phyloP scores from a whole-genome alignment of 2,113 vertebrate species.

The Gymnocephalus cernua region DNA sequence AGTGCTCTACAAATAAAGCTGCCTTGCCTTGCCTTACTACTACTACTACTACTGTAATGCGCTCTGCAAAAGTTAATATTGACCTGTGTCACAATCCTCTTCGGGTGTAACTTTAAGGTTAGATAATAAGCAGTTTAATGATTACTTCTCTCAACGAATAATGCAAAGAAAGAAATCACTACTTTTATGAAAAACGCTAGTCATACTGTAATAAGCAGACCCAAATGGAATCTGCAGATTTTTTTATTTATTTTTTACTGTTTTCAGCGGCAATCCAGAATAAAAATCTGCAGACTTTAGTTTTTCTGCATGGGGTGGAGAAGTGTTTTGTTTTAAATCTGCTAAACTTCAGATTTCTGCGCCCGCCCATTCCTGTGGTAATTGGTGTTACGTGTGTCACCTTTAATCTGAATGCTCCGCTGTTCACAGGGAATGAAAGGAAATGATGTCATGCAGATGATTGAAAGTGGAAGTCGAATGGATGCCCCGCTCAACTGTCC shows the following conservation, averaged over 20 bases:
- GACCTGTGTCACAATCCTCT: neutral
- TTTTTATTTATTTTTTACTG: too few relatives aligned
- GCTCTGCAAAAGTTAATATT: neutral
- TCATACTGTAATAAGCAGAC: neutral
- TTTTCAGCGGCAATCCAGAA: too few relatives aligned
- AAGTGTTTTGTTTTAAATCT: too few relatives aligned
- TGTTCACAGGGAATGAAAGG: conserved; percentile 94
- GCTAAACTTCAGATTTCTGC: too few relatives aligned
- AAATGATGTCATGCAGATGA: conserved; percentile 92
- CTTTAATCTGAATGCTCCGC: neutral
- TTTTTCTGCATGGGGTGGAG: too few relatives aligned
- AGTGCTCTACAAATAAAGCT: too few relatives aligned
- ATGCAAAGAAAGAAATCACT: too few relatives aligned
- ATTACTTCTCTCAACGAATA: neutral
- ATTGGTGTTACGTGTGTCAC: too few relatives aligned
- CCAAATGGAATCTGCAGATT: too few relatives aligned
- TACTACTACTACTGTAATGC: neutral
- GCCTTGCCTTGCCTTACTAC: too few relatives aligned
- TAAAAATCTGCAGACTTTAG: too few relatives aligned
- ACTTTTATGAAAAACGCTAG: neutral
- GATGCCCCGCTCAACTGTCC: conserved; percentile 88
- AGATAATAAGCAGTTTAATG: neutral
- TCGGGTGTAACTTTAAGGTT: neutral
- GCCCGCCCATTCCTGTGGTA: too few relatives aligned
- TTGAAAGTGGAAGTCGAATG: conserved; percentile 93